These are phyloP conservation scores for Cerceris rybyensis DNA, from an alignment of 2,888 invertebrate species.

Conservation along the genomic window DNA sequence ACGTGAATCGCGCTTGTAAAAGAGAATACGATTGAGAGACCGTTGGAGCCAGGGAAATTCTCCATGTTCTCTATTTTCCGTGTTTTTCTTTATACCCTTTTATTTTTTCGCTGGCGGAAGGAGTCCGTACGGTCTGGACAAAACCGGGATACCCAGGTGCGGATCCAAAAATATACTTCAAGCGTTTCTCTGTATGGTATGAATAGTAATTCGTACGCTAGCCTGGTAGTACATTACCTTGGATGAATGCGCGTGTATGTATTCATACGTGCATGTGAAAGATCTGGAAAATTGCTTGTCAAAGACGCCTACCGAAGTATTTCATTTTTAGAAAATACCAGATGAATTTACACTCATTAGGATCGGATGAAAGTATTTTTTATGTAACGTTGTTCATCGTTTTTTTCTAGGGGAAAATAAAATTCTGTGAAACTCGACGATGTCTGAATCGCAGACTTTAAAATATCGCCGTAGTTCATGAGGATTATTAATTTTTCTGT, in stretches of 20 bases:
- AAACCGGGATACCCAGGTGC: conserved; percentile 24
- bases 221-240: background rate
- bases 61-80: background rate
- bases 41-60: conserved; percentile 5
- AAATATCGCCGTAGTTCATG: no score
- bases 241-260: background rate
- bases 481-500: no score
- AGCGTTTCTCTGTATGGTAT: background rate
- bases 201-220: background rate
- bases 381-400: no score
- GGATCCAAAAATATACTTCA: conserved; percentile 22
- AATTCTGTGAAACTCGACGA: no score
- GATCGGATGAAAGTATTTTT: background rate
- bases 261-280: background rate
- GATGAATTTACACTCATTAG: background rate
- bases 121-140: background rate
- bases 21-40: conserved; percentile 1
- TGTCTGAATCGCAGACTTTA: no score
- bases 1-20: conserved; percentile 3
- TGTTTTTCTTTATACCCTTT: background rate
- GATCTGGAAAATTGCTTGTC: background rate
- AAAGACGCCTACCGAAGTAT: background rate
- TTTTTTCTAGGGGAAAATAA: no score
- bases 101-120: background rate
- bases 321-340: background rate